phyloP scores from a whole-genome alignment of 2,888 invertebrate genomes.

The Alviniconcha strummeri region DNA sequence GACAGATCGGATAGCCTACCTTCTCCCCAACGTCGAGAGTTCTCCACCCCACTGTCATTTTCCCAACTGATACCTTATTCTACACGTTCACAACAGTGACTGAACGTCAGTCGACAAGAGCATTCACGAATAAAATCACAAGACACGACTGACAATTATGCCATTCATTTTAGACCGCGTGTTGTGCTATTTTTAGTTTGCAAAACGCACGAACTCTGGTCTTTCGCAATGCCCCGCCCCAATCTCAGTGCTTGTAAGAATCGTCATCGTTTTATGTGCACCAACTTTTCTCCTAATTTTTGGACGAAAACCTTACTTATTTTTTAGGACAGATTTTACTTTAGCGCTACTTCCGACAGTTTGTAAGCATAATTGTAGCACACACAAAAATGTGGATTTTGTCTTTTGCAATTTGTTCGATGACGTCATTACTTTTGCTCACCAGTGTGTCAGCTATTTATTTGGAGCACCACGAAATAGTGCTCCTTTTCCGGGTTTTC shows the following conservation, averaged over 20 bases:
- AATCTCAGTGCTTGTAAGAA: background rate
- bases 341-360: background rate
- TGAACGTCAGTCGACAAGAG: too few relatives aligned
- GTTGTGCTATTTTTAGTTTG: conserved; percentile 15
- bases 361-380: background rate
- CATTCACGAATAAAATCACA: too few relatives aligned
- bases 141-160: background rate
- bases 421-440: conserved; percentile 5
- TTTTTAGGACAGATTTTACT: background rate
- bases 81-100: background rate
- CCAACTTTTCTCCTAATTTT: background rate
- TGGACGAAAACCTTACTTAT: background rate
- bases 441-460: too few relatives aligned
- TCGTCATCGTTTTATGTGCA: conserved; percentile 20
- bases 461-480: too few relatives aligned
- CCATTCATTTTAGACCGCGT: background rate
- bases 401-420: background rate
- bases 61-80: background rate
- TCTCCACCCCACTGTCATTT: conserved; percentile 22
- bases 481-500: too few relatives aligned
- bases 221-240: conserved; percentile 10
- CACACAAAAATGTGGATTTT: background rate
- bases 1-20: background rate
- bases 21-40: conserved; percentile 23
- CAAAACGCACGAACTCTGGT: background rate